A percentile compares a stretch with the other conserved stretches of the same genome.
These are phyloP conservation scores for Yponomeuta evonymella DNA, from an alignment of 2,888 invertebrate species.

Conservation along the genomic window DNA sequence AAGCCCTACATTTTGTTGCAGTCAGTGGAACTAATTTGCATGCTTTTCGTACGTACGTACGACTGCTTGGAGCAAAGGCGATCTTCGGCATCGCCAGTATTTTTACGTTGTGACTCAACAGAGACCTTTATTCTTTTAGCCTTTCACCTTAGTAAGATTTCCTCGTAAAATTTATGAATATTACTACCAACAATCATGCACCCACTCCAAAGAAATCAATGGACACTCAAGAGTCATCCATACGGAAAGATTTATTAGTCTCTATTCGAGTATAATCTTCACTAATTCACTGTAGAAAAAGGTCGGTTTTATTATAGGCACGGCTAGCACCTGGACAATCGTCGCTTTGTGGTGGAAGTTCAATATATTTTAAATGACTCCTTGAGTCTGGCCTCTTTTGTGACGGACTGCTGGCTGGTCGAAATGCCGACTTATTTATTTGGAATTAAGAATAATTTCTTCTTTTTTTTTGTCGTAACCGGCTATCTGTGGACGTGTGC, in stretches of 20 bases:
- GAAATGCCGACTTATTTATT: slow-evolving; percentile 49
- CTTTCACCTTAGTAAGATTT: slow-evolving; percentile 42
- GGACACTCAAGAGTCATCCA: slow-evolving; percentile 43
- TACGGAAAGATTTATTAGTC: slow-evolving; percentile 64
- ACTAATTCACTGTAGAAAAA: slow-evolving; percentile 73
- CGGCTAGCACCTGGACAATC: slow-evolving; percentile 56
- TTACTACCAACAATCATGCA: slow-evolving; percentile 49
- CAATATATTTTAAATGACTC: slow-evolving; percentile 74
- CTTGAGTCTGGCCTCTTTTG: slow-evolving; percentile 57
- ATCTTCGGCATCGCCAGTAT: neutral
- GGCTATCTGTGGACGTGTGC: slow-evolving; percentile 67
- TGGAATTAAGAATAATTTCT: slow-evolving; percentile 62
- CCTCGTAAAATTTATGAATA: slow-evolving; percentile 66
- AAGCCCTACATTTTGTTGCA: no score
- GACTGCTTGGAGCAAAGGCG: no score
- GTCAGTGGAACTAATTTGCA: no score
- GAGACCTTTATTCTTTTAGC: slow-evolving; percentile 7
- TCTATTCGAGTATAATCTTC: slow-evolving; percentile 67
- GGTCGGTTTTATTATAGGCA: slow-evolving; percentile 45
- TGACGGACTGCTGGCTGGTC: slow-evolving; percentile 53
- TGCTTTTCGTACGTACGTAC: no score
- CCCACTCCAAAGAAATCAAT: slow-evolving; percentile 63
- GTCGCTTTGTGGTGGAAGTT: slow-evolving; percentile 54
- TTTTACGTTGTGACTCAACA: neutral
- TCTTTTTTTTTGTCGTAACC: slow-evolving; percentile 46